Conservation (phyloP, 2,113 vertebrate species). For the Lagenorhynchus albirostris region DNA sequence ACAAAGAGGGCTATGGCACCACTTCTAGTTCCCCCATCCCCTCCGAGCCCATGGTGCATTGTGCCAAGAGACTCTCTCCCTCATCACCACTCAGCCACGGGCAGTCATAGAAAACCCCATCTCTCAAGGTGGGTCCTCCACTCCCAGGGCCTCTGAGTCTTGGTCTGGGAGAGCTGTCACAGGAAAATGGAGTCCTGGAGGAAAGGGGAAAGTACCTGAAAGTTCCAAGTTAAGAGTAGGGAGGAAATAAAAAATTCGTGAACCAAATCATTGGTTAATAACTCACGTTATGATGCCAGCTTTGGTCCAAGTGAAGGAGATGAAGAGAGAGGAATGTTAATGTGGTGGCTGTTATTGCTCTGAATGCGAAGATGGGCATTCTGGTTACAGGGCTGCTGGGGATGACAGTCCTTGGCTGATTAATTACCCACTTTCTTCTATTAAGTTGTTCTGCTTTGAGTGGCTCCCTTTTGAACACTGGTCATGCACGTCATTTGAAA, state of each 20-base stretch:
- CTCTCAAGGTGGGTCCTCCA: neutral
- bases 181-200: neutral
- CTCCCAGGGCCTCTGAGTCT: neutral
- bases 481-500: neutral
- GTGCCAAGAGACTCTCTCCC: neutral
- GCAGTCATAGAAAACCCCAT: neutral
- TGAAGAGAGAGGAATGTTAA: neutral
- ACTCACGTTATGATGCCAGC: constrained; percentile 11
- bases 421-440: neutral
- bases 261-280: constrained; percentile 69
- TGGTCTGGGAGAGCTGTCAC: constrained; percentile 21
- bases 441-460: neutral
- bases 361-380: constrained; percentile 1
- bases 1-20: neutral
- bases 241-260: constrained; percentile 71
- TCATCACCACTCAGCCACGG: neutral
- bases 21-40: neutral
- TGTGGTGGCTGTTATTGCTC: neutral
- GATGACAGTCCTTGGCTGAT: neutral
- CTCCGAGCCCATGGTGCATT: too few species aligned
- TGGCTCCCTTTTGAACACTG: neutral
- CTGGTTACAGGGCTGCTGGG: neutral
- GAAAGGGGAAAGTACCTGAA: constrained; percentile 9
- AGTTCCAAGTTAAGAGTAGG: constrained; percentile 54
- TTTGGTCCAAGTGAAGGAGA: constrained; percentile 16